These are phyloP conservation scores for Chelidonichthys spinosus DNA, from an alignment of 2,797 vertebrate species.

Conservation along the genomic window DNA sequence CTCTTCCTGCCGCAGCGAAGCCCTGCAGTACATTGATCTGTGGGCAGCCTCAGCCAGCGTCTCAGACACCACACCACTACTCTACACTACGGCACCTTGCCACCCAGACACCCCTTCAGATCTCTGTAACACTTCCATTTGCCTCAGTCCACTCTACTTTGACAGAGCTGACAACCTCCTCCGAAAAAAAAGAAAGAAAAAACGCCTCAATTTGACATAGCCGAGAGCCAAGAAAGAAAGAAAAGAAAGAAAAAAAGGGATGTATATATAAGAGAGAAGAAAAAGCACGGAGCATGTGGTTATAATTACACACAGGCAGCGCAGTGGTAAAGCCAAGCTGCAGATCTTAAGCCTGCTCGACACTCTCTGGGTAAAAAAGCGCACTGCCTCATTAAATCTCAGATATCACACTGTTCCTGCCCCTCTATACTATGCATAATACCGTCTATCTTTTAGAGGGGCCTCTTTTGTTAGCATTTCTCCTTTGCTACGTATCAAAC, in stretches of 20 bases:
- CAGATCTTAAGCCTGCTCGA: constrained; percentile 91
- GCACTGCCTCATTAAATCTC: constrained; percentile 95
- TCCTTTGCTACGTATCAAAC: constrained; percentile 77
- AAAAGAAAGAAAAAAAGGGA: constrained; percentile 49
- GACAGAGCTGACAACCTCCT: constrained; percentile 60
- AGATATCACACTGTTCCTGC: constrained; percentile 85
- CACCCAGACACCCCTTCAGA: constrained; percentile 64
- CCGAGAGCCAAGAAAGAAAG: constrained; percentile 43
- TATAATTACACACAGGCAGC: constrained; percentile 96
- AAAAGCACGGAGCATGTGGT: constrained; percentile 89
- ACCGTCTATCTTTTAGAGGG: constrained; percentile 71
- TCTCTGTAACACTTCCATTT: constrained; percentile 56
- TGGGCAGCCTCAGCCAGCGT: constrained; percentile 68
- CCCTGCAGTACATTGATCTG: constrained; percentile 81
- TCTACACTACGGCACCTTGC: constrained; percentile 46
- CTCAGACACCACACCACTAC: constrained; percentile 31
- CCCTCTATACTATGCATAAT: constrained; percentile 74
- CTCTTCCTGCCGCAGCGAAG: constrained; percentile 73
- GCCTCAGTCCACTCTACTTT: constrained; percentile 69
- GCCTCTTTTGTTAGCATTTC: constrained; percentile 80
- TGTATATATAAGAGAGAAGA: constrained; percentile 71
- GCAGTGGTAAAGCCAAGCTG: constrained; percentile 92
- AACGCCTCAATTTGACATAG: constrained; percentile 58
- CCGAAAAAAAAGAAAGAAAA: constrained; percentile 43
- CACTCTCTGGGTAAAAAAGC: constrained; percentile 90